Conservation (phyloP, 2,797 vertebrate genomes). For the Myripristis murdjan region DNA sequence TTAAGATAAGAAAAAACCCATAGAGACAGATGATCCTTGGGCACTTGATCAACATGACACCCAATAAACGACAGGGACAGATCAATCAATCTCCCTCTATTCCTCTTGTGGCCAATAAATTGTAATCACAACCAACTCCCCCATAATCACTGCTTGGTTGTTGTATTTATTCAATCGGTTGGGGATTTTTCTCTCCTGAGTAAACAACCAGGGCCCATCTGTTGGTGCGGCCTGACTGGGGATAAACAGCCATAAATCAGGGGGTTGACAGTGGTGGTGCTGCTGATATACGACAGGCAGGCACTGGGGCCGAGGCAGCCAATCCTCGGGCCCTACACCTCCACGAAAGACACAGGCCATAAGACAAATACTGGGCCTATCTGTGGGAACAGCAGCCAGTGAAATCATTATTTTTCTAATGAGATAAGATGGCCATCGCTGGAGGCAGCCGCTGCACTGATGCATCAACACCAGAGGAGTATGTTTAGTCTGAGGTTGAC, state of each 20-base stretch:
- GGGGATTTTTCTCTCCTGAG: slow-evolving; percentile 75
- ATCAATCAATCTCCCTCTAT: slow-evolving; percentile 33
- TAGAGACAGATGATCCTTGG: slow-evolving; percentile 19
- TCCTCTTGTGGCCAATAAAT: slow-evolving; percentile 71
- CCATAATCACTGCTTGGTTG: slow-evolving; percentile 72
- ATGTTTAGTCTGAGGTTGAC: slow-evolving; percentile 85
- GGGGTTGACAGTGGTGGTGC: slow-evolving; percentile 69
- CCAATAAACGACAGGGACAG: slow-evolving; percentile 40
- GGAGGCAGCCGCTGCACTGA: slow-evolving; percentile 64
- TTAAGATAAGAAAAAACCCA: slow-evolving; percentile 58
- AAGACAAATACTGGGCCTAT: slow-evolving; percentile 83
- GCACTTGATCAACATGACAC: slow-evolving; percentile 43
- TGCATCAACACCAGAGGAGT: slow-evolving; percentile 73
- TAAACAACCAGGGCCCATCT: slow-evolving; percentile 86
- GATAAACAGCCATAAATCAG: slow-evolving; percentile 88
- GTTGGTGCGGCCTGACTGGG: slow-evolving; percentile 75
- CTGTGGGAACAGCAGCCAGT: slow-evolving; percentile 81
- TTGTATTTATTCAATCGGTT: slow-evolving; percentile 79
- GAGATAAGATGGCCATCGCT: slow-evolving; percentile 78
- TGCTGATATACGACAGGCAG: slow-evolving; percentile 86
- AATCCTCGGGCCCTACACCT: slow-evolving; percentile 43
- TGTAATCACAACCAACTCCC: slow-evolving; percentile 71
- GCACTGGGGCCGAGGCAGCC: slow-evolving; percentile 59
- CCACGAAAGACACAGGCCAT: slow-evolving; percentile 47
- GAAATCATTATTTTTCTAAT: slow-evolving; percentile 86